Evolutionary conservation across 2,113 vertebrate species (phyloP).

Genomic region (Prionailurus bengalensis): DNA sequence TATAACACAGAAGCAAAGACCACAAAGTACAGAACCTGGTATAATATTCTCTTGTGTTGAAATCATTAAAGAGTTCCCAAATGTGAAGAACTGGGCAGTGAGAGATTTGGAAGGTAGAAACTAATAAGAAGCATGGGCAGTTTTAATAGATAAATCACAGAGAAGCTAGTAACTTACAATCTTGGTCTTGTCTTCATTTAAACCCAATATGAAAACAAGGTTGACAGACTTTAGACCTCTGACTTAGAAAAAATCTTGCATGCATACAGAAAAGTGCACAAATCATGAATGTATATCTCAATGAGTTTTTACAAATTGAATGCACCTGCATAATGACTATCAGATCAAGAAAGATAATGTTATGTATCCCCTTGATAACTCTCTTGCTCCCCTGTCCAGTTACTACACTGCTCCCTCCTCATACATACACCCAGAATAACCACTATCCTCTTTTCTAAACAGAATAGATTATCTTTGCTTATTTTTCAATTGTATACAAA

Average conservation of each 20-base stretch:
- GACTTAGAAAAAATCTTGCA: background rate
- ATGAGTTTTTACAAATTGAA: background rate
- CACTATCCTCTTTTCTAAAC: background rate
- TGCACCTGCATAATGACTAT: background rate
- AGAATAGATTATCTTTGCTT: background rate
- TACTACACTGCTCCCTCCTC: background rate
- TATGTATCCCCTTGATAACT: background rate
- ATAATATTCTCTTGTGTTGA: background rate
- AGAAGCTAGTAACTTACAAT: background rate
- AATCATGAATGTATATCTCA: background rate
- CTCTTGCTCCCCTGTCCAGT: background rate
- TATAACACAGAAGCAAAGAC: background rate
- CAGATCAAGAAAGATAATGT: background rate
- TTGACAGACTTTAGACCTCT: background rate
- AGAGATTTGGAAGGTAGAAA: constrained; percentile 21
- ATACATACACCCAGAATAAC: background rate
- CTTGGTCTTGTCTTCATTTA: background rate
- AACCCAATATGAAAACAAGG: background rate
- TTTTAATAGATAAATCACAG: background rate
- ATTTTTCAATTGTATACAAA: background rate
- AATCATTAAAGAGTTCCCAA: background rate
- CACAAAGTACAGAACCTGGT: constrained; percentile 21
- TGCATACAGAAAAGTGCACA: background rate
- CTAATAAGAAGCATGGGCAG: background rate
- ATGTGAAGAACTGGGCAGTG: background rate